These are phyloP conservation scores for Stratiomys singularior DNA, from an alignment of 2,888 invertebrate genomes.

Conservation along the genomic window DNA sequence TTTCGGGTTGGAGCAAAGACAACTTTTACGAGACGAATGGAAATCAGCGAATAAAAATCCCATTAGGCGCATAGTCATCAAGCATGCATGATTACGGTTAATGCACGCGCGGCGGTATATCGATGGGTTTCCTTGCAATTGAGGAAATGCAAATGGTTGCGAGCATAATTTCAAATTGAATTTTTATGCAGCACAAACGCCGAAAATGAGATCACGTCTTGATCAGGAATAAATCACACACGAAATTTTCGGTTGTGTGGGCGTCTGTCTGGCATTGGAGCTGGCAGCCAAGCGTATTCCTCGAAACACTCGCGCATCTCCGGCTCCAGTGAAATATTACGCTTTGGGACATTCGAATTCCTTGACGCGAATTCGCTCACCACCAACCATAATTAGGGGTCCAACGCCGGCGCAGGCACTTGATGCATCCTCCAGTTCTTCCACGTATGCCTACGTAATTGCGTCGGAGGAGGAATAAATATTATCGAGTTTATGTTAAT, in stretches of 20 bases:
- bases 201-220: slow-evolving; percentile 10
- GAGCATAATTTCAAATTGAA: background rate
- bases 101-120: no score
- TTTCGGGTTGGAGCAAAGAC: no score
- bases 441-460: background rate
- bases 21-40: no score
- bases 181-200: background rate
- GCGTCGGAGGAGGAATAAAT: slow-evolving; percentile 41
- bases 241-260: slow-evolving; percentile 46
- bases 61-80: no score
- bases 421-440: background rate
- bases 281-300: slow-evolving; percentile 13
- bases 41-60: no score
- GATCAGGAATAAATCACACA: slow-evolving; percentile 29
- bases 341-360: slow-evolving; percentile 52
- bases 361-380: slow-evolving; percentile 47
- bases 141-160: background rate
- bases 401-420: background rate
- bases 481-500: slow-evolving; percentile 43
- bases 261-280: slow-evolving; percentile 49
- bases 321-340: slow-evolving; percentile 32
- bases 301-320: background rate
- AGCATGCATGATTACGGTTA: no score
- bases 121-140: no score
- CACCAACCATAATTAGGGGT: slow-evolving; percentile 48